Evolutionary conservation across 2,113 vertebrate species (phyloP).

Genomic region (Harpagus bidentatus): DNA sequence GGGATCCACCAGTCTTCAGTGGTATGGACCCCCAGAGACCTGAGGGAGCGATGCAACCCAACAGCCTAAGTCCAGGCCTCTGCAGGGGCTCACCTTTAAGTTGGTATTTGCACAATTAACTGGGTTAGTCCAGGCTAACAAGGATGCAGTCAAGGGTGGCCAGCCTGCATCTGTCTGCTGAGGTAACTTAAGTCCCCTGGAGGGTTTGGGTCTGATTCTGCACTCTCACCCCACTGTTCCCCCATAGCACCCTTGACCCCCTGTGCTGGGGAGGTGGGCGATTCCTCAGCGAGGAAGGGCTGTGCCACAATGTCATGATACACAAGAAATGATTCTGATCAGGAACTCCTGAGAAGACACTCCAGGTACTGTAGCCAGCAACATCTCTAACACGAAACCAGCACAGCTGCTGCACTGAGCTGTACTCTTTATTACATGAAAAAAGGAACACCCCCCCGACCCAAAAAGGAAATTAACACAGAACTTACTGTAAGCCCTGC

Average conservation of each 20-base stretch:
- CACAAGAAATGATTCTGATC: not conserved
- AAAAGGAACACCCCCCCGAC: too few relatives aligned
- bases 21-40: not conserved
- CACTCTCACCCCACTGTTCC: not conserved
- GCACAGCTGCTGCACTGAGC: not conserved
- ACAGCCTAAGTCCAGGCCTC: not conserved
- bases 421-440: not conserved
- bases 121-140: not conserved
- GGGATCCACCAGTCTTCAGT: accelerated
- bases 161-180: not conserved
- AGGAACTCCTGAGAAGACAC: not conserved
- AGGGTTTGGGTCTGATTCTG: not conserved
- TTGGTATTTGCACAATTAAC: not conserved
- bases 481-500: not conserved
- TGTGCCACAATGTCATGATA: accelerated
- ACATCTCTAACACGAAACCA: not conserved
- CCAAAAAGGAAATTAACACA: accelerated
- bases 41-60: not conserved
- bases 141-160: not conserved
- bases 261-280: accelerated
- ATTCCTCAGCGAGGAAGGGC: not conserved
- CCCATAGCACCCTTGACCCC: not conserved
- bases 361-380: not conserved
- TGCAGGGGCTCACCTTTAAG: accelerated
- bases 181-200: not conserved